Conservation (phyloP, 2,113 vertebrate genomes). For the Fukomys damarensis region DNA sequence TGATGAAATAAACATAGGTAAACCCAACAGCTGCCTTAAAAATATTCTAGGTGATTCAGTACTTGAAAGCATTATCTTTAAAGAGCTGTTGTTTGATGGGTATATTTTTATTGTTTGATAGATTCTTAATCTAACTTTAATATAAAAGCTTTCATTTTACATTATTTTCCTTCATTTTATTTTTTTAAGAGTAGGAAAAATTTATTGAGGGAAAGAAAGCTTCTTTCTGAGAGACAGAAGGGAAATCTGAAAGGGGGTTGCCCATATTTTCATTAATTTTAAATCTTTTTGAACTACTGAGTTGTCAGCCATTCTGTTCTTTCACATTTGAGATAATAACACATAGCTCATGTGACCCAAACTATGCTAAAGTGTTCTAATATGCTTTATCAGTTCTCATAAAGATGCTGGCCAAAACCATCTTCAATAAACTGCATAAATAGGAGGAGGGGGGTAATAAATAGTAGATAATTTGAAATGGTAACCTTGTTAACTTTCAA, state of each 20-base stretch:
- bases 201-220: too few species aligned
- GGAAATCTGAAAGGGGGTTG: too few species aligned
- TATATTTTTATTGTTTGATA: slow-evolving; percentile 16
- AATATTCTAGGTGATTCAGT: neutral
- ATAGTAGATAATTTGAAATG: neutral
- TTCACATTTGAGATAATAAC: neutral
- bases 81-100: neutral
- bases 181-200: too few species aligned
- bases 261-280: neutral
- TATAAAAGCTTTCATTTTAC: neutral
- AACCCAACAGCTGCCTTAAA: neutral
- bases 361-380: neutral
- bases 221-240: too few species aligned
- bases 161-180: too few species aligned
- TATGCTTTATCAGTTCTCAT: neutral
- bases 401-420: neutral
- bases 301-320: neutral
- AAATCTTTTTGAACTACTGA: slow-evolving; percentile 14
- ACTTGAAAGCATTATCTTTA: neutral
- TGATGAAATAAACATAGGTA: neutral
- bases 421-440: neutral
- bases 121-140: slow-evolving; percentile 34
- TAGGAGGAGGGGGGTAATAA: neutral
- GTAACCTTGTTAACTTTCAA: slow-evolving; percentile 2
- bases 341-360: neutral